Evolutionary conservation across 1,140 invertebrate genomes (phyloP).

Genomic region (Ylistrum balloti): DNA sequence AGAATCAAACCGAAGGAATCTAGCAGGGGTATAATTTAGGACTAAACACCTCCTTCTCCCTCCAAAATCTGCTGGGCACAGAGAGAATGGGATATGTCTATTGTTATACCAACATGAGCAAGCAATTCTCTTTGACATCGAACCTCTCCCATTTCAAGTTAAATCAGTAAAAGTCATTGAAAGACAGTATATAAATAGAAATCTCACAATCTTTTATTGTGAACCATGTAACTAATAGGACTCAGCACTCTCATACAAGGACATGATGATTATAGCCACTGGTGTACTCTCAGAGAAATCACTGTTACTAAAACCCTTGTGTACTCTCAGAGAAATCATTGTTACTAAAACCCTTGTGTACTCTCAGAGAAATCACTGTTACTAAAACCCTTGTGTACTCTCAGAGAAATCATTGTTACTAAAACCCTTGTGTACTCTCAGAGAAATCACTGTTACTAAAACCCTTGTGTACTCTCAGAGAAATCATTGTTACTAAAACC

Average conservation of each 20-base stretch:
- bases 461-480: not conserved
- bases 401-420: too few relatives aligned
- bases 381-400: too few relatives aligned
- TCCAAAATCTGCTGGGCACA: not conserved
- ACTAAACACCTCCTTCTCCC: not conserved
- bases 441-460: not conserved
- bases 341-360: too few relatives aligned
- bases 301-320: too few relatives aligned
- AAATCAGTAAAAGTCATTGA: not conserved
- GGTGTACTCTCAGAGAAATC: too few relatives aligned
- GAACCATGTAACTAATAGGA: too few relatives aligned
- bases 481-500: too few relatives aligned
- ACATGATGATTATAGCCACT: too few relatives aligned
- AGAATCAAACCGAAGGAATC: not conserved
- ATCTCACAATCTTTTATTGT: not conserved
- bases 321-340: too few relatives aligned
- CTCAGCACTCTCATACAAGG: too few relatives aligned
- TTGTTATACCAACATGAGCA: not conserved
- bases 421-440: too few relatives aligned
- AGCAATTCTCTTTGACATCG: not conserved
- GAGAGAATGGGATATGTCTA: not conserved
- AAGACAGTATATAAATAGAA: not conserved
- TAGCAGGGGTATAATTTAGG: not conserved
- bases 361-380: too few relatives aligned
- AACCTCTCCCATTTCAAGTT: constrained; percentile 25